Conservation (phyloP, 2,888 invertebrate species). For the Aproaerema taeniolella region DNA sequence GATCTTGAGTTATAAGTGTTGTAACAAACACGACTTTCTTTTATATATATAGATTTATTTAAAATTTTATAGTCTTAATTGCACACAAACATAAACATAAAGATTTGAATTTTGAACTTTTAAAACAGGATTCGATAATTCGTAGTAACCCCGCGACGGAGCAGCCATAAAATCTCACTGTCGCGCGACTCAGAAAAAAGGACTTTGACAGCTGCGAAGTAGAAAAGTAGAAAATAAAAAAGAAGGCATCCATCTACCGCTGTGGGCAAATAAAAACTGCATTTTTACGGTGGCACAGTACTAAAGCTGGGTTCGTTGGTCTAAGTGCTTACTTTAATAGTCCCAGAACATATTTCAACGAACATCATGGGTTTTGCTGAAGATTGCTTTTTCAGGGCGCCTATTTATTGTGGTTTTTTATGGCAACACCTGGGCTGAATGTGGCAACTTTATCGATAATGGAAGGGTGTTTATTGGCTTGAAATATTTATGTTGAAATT, state of each 20-base stretch:
- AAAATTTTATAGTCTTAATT: no score
- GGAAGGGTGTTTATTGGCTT: no score
- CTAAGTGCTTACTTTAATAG: constrained; percentile 32
- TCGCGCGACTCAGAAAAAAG: constrained; percentile 41
- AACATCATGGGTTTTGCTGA: constrained; percentile 4
- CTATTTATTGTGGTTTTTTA: constrained; percentile 8
- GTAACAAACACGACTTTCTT: no score
- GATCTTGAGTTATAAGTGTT: no score
- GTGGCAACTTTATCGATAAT: no score
- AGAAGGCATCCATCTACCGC: constrained; percentile 35
- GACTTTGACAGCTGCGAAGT: constrained; percentile 44
- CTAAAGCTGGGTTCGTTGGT: constrained; percentile 38
- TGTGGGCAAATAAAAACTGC: constrained; percentile 49
- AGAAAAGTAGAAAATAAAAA: constrained; percentile 43
- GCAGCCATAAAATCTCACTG: constrained; percentile 44
- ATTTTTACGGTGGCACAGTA: constrained; percentile 41
- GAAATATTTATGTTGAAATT: no score
- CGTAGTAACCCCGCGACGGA: constrained; percentile 4
- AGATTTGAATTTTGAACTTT: no score
- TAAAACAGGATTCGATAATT: background rate
- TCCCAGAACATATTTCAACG: constrained; percentile 9
- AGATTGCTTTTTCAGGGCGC: constrained; percentile 11
- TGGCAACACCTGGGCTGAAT: background rate
- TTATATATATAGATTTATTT: no score
- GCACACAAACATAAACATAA: no score